Evolutionary conservation across 2,113 vertebrate species (phyloP).

Genomic region (Tympanuchus pallidicinctus): DNA sequence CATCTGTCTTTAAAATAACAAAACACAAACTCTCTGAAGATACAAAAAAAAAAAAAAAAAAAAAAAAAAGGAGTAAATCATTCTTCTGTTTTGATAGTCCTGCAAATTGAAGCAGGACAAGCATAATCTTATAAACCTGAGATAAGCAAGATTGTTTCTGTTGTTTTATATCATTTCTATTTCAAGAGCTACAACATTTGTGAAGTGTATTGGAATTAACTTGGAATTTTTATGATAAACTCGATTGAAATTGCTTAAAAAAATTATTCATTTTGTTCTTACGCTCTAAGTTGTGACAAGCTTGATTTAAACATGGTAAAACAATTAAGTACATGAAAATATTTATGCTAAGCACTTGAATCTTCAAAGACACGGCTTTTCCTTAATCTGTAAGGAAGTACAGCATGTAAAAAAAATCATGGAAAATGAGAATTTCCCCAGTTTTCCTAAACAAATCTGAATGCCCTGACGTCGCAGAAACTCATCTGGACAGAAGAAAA

Average conservation of each 20-base stretch:
- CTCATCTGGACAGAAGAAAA: not conserved
- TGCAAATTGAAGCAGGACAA: not conserved
- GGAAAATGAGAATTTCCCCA: not conserved
- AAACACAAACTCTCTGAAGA: not conserved
- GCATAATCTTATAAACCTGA: not conserved
- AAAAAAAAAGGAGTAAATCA: not conserved
- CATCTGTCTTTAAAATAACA: not conserved
- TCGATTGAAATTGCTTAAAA: not conserved
- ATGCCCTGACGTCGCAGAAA: not conserved
- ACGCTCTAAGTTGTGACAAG: not conserved
- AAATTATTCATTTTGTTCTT: not conserved
- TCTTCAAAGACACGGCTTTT: not conserved
- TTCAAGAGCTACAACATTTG: not conserved
- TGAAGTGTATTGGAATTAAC: not conserved
- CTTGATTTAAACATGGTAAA: not conserved
- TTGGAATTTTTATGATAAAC: not conserved
- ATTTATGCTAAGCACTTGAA: not conserved
- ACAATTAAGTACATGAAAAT: fast-evolving
- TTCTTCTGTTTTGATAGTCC: not conserved
- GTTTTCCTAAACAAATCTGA: fast-evolving
- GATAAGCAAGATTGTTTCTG: not conserved
- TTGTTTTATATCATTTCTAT: not conserved
- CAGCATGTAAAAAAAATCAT: not conserved
- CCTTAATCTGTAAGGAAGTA: not conserved
- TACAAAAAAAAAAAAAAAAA: not conserved